Evolutionary conservation across 2,113 vertebrate species (phyloP).

Genomic region (Haemorhous mexicanus): DNA sequence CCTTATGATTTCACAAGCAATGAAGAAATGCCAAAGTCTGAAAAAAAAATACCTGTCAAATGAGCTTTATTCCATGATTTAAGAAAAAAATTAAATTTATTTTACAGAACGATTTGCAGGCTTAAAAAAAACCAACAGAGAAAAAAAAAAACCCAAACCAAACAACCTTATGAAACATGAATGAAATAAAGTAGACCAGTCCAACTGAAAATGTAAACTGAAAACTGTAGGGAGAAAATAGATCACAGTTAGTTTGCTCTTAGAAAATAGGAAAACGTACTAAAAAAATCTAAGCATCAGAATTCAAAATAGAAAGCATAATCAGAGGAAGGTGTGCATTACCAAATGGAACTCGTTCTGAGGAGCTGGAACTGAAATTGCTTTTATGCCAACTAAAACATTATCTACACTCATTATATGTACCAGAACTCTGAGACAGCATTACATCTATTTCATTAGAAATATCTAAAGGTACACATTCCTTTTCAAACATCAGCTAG

Average conservation of each 20-base stretch:
- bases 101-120: background rate
- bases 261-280: background rate
- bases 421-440: background rate
- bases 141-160: background rate
- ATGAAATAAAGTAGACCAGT: background rate
- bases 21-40: background rate
- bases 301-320: background rate
- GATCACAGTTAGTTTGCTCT: background rate
- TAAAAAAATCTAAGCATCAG: background rate
- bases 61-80: background rate
- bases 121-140: background rate
- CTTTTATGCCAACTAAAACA: background rate
- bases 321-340: background rate
- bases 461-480: background rate
- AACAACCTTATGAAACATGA: background rate
- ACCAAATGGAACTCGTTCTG: background rate
- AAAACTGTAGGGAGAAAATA: background rate
- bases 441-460: background rate
- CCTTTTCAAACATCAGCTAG: background rate
- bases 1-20: background rate
- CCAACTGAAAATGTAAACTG: background rate
- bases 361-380: background rate
- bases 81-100: background rate
- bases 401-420: background rate
- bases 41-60: background rate